Conservation (phyloP, 2,113 vertebrate species). For the Osmerus eperlanus region DNA sequence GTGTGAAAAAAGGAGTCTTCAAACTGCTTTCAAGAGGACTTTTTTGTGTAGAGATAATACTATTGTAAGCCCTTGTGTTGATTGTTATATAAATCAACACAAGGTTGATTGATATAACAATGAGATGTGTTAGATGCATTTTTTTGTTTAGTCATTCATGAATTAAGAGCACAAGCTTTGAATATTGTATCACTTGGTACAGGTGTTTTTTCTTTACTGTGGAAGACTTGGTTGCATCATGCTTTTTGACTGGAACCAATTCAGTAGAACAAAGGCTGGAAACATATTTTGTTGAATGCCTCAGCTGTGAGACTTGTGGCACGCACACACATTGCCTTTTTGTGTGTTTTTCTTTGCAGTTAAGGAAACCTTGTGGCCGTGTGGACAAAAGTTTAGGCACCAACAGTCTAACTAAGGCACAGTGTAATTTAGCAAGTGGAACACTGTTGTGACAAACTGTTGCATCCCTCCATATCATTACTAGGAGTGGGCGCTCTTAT, state of each 20-base stretch:
- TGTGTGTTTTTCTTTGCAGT: background rate
- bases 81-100: too few relatives aligned
- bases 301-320: background rate
- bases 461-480: too few relatives aligned
- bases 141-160: background rate
- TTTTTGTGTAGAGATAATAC: background rate
- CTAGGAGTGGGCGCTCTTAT: too few relatives aligned
- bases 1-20: background rate
- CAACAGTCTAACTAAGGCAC: background rate
- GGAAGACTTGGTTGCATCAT: too few relatives aligned
- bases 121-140: background rate
- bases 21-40: slow-evolving; percentile 18
- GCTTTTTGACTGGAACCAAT: too few relatives aligned
- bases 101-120: slow-evolving; percentile 12
- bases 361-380: background rate
- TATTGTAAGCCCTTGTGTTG: slow-evolving; percentile 8
- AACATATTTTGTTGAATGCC: background rate
- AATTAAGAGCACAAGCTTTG: background rate
- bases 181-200: background rate
- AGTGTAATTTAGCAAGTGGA: background rate
- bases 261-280: too few relatives aligned
- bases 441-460: background rate
- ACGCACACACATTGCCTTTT: background rate
- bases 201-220: background rate
- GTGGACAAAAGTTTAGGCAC: background rate